Evolutionary conservation across 2,888 invertebrate genomes (phyloP), one percentile per base, ranked within the genome.

Genomic region (Aelia acuminata): DNA sequence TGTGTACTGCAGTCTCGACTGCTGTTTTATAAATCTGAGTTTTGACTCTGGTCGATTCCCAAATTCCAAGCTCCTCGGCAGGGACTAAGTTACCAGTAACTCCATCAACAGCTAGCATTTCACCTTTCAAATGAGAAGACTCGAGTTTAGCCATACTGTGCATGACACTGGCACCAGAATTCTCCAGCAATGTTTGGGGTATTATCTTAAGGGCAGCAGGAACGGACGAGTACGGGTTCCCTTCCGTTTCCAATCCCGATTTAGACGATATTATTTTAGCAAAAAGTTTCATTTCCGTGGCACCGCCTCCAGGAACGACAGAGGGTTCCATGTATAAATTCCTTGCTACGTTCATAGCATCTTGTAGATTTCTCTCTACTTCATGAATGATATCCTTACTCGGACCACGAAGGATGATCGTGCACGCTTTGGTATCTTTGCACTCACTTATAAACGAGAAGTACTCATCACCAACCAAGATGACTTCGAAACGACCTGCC

Each of bases 331-430:
- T 92, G 92, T 97, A 95, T 91, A 99, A 95, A 93, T 99, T 99
- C 91, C 98, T 95, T 10, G 98, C 98, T 10, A 99, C 99, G 92
- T 98, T 96, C 91, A 99, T 94, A 43, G 99, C 99, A 93, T 99
- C 99, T 93, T 99, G 98, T 31, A 94, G 91, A 94, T 94, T 90
- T 92, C 92, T 91, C 94, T 95, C 99, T 11, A 98, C 97, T 93
- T 99, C 99, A 91, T 97, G 98, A 85, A 99, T 94, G 85, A 99
- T 95, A 92, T 99, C 99, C 93, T 99, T 99, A 91, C 98, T 98
- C 47, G 99, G 98, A 15, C 99, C 99, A 87, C 99, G 95, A 88
- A 99, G 94, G 49, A 99, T 93, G 91, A 99, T 98, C 0, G 99
- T 99, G 92, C 99, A 99, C 3, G 99, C 99, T 93, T 99, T 99